Evolutionary conservation across 2,113 vertebrate genomes (phyloP).

Genomic region (Trinectes maculatus): DNA sequence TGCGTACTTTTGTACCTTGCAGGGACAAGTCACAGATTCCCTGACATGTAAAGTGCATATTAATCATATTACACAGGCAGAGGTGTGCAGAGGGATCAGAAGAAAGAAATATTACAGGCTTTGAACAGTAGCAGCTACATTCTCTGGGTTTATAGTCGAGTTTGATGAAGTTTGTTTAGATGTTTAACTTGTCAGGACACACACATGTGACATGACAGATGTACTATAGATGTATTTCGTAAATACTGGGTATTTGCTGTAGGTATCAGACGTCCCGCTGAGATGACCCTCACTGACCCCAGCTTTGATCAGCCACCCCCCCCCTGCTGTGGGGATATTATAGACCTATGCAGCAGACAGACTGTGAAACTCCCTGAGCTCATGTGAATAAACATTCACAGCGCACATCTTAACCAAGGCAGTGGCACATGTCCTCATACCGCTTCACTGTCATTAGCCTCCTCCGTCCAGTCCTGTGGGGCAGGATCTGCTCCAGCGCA

Average conservation of each 20-base stretch:
- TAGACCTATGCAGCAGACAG: constrained; percentile 14
- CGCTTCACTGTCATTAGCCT: constrained; percentile 35
- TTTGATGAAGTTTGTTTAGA: too few species aligned
- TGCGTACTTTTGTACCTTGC: constrained; percentile 13
- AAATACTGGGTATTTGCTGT: neutral
- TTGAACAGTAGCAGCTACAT: neutral
- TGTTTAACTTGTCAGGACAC: too few species aligned
- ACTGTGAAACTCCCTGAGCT: constrained; percentile 17
- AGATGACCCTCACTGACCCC: neutral
- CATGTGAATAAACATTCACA: constrained; percentile 32
- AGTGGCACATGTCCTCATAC: constrained; percentile 34
- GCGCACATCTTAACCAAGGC: neutral
- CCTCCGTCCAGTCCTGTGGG: constrained; percentile 40
- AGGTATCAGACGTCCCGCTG: neutral
- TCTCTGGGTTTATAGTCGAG: too few species aligned
- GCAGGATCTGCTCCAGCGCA: constrained; percentile 36
- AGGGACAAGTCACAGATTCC: constrained; percentile 39
- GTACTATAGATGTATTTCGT: too few species aligned
- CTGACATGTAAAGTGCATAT: constrained; percentile 41
- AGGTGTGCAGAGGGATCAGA: neutral
- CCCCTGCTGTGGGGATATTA: constrained; percentile 21
- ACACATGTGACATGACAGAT: too few species aligned
- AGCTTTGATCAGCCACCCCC: neutral
- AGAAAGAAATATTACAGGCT: neutral
- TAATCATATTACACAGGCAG: constrained; percentile 23